Evolutionary conservation across 2,888 invertebrate genomes (phyloP).

Genomic region (Cantharis lateralis): DNA sequence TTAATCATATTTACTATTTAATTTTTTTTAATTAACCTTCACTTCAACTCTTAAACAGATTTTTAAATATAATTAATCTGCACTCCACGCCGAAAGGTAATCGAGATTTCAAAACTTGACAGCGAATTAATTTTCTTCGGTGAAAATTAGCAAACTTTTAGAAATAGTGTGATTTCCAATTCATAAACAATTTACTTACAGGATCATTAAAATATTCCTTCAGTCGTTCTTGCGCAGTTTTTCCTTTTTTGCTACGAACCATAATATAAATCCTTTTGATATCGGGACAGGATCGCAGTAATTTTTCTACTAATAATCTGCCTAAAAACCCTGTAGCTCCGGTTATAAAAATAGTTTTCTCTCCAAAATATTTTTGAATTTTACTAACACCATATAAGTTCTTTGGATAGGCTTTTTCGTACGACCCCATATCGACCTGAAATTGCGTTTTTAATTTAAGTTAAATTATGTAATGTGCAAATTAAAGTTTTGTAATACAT

Average conservation of each 20-base stretch:
- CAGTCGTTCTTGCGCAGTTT: constrained; percentile 40
- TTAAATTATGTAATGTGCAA: no score
- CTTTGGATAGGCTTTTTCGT: background rate
- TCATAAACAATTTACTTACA: constrained; percentile 59
- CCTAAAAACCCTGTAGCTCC: constrained; percentile 68
- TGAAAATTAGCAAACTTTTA: background rate
- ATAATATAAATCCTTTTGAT: constrained; percentile 43
- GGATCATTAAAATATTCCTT: constrained; percentile 65
- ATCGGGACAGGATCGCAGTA: constrained; percentile 47
- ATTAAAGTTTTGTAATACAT: no score
- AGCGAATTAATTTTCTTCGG: no score
- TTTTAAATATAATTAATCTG: no score
- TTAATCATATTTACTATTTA: no score
- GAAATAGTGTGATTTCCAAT: background rate
- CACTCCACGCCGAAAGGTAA: background rate
- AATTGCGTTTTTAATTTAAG: no score
- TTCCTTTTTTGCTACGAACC: constrained; percentile 44
- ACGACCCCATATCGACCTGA: background rate
- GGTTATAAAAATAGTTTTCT: constrained; percentile 68
- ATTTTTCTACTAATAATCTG: constrained; percentile 44
- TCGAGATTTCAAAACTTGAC: background rate
- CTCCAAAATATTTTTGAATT: constrained; percentile 24
- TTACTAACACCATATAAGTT: background rate
- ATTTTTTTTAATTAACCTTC: background rate
- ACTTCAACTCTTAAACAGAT: no score